These are phyloP conservation scores for Ischnura elegans DNA, from an alignment of 2,888 invertebrate species.

Conservation along the genomic window DNA sequence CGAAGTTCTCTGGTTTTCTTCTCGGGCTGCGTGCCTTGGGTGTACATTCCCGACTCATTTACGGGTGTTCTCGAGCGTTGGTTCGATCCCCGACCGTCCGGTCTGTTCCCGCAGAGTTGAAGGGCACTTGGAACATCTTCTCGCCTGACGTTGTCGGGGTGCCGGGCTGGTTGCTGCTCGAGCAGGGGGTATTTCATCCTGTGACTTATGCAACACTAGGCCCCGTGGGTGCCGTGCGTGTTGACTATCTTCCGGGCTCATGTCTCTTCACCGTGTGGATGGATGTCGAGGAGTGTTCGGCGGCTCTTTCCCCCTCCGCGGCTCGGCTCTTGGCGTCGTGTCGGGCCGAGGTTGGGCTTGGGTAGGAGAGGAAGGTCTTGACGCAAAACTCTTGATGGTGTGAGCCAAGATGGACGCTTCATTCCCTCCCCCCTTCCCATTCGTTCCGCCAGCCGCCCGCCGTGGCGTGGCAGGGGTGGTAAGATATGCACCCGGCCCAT, in stretches of 20 bases:
- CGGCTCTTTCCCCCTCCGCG: constrained; percentile 42
- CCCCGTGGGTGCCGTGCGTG: constrained; percentile 43
- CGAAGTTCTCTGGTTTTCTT: background rate
- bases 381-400: constrained; percentile 58
- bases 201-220: constrained; percentile 50
- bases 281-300: constrained; percentile 53
- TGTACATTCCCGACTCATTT: background rate
- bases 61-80: background rate
- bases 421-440: background rate
- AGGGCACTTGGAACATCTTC: background rate
- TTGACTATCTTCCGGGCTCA: constrained; percentile 57
- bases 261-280: constrained; percentile 16
- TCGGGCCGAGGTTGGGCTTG: background rate
- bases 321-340: background rate
- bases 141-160: background rate
- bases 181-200: constrained; percentile 33
- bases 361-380: constrained; percentile 14
- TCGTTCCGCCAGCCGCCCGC: background rate
- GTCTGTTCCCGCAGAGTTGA: background rate
- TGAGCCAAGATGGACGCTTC: constrained; percentile 61
- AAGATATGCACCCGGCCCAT: constrained; percentile 60
- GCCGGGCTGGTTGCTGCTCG: background rate
- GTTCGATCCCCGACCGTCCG: background rate
- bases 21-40: background rate
- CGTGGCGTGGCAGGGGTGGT: background rate